Conservation (phyloP, 2,797 vertebrate species). For the Gymnocypris eckloni region DNA sequence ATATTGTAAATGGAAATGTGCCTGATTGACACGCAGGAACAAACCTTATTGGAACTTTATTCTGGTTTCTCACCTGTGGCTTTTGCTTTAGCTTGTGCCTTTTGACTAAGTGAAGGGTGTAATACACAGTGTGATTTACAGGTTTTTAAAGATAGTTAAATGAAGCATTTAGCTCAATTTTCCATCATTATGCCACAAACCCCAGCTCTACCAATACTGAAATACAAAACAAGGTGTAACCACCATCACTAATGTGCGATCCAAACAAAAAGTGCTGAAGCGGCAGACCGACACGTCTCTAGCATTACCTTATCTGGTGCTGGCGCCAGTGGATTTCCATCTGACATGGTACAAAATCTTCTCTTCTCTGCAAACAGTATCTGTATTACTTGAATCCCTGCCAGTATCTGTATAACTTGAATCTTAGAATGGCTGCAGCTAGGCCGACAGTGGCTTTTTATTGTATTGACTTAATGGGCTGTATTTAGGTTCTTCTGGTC, state of each 20-base stretch:
- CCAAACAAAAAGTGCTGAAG: constrained; percentile 45
- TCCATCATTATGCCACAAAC: not conserved
- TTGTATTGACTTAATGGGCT: not conserved
- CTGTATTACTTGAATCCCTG: constrained; percentile 50
- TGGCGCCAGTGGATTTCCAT: constrained; percentile 37
- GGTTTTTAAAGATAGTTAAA: not conserved
- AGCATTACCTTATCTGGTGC: constrained; percentile 42
- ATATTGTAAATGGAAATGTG: not conserved
- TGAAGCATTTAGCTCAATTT: not conserved
- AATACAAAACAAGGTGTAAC: constrained; percentile 20
- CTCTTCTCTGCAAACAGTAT: constrained; percentile 32
- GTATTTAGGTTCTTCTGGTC: not conserved
- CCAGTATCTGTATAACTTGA: constrained; percentile 50
- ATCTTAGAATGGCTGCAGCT: not conserved
- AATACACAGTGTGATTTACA: not conserved
- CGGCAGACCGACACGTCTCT: not conserved
- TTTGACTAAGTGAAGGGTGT: not conserved
- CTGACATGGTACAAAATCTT: constrained; percentile 13
- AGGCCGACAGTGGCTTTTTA: not conserved
- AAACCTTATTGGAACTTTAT: not conserved
- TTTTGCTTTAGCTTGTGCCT: not conserved
- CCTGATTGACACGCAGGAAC: not conserved
- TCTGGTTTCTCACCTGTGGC: not conserved
- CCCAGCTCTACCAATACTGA: not conserved
- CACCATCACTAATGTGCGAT: constrained; percentile 48